These are phyloP conservation scores for Hylaeus volcanicus DNA, from an alignment of 1,140 invertebrate genomes.

Conservation along the genomic window DNA sequence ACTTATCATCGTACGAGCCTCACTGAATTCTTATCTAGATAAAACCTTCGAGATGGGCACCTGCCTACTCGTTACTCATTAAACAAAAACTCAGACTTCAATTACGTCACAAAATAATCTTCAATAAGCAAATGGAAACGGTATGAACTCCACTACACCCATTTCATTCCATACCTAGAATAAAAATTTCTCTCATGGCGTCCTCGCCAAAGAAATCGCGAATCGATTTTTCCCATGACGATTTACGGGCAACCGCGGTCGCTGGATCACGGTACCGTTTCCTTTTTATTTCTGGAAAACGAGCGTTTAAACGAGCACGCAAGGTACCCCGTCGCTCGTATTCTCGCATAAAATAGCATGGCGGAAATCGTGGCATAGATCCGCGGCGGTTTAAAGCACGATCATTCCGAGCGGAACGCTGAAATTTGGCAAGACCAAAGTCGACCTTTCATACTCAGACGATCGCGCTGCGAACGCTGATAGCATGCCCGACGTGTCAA, in stretches of 20 bases:
- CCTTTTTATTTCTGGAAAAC: not conserved
- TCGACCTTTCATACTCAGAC: slow-evolving; percentile 17
- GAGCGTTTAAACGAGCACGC: too few relatives aligned
- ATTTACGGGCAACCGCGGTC: not conserved
- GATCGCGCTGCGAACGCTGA: slow-evolving; percentile 5
- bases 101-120: too few relatives aligned
- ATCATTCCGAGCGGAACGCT: slow-evolving; percentile 4
- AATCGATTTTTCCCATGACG: not conserved
- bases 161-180: too few relatives aligned
- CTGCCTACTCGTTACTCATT: too few relatives aligned
- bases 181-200: too few relatives aligned
- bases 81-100: too few relatives aligned
- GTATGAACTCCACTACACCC: too few relatives aligned
- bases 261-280: not conserved
- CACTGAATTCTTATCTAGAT: too few relatives aligned
- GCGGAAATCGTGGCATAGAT: not conserved
- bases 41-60: too few relatives aligned
- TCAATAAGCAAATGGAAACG: too few relatives aligned
- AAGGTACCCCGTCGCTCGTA: not conserved
- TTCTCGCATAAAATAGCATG: not conserved
- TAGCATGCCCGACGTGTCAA: slow-evolving; percentile 22
- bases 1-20: too few relatives aligned
- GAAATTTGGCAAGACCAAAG: slow-evolving; percentile 25
- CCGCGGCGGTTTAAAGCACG: not conserved
- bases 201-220: too few relatives aligned